Conservation (phyloP, 1,140 invertebrate species). For the Hirudo medicinalis region DNA sequence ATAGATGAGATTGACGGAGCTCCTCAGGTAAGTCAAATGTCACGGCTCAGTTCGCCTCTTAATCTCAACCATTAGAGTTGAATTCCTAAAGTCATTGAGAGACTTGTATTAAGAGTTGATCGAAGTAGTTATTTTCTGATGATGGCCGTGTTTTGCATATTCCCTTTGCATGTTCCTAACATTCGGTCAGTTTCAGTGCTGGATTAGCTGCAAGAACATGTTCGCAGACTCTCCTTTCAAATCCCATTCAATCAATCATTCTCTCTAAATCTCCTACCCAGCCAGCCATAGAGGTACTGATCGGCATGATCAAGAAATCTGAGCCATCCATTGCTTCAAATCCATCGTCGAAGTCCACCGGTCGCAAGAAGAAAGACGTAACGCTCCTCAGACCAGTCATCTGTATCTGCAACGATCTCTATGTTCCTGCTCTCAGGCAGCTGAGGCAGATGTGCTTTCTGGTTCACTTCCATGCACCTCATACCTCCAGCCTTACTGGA, state of each 20-base stretch:
- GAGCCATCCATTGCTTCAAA: slow-evolving; percentile 37
- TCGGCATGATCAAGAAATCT: slow-evolving; percentile 57
- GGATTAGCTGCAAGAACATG: neutral
- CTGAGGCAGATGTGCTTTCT: slow-evolving; percentile 59
- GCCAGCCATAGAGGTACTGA: slow-evolving; percentile 70
- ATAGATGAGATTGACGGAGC: slow-evolving; percentile 97
- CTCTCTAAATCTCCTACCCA: slow-evolving; percentile 31
- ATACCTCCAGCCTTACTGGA: slow-evolving; percentile 40
- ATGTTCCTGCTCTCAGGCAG: slow-evolving; percentile 66
- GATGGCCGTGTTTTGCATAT: neutral
- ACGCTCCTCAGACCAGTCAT: slow-evolving; percentile 67
- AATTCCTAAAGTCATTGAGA: neutral
- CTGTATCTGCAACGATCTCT: slow-evolving; percentile 87
- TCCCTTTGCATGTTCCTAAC: too few relatives aligned
- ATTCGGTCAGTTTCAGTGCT: too few relatives aligned
- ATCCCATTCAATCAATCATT: neutral
- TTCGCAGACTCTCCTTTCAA: neutral
- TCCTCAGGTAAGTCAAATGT: slow-evolving; percentile 38
- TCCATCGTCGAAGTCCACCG: slow-evolving; percentile 26
- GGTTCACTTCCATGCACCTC: slow-evolving; percentile 58
- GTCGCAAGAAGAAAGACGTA: slow-evolving; percentile 39
- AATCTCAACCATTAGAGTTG: neutral
- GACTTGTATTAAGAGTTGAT: neutral
- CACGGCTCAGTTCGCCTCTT: neutral
- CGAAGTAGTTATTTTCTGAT: neutral